These are phyloP conservation scores for Oryzias curvinotus DNA, from an alignment of 2,113 vertebrate genomes.

Conservation along the genomic window DNA sequence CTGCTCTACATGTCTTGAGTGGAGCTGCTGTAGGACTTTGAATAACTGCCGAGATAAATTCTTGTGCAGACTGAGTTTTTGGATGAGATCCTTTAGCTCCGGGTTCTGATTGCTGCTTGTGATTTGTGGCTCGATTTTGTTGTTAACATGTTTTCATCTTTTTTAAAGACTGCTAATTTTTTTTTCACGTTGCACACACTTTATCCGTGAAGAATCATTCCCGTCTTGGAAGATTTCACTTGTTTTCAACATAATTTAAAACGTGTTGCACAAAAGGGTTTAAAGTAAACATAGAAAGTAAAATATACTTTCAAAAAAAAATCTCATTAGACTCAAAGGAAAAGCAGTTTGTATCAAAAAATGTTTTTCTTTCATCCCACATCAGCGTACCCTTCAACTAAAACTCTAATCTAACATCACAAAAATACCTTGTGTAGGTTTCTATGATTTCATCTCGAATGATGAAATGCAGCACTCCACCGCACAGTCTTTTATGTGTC, in stretches of 20 bases:
- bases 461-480: slow-evolving; percentile 61
- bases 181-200: slow-evolving; percentile 10
- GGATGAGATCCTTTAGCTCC: slow-evolving; percentile 56
- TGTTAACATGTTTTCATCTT: slow-evolving; percentile 37
- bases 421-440: slow-evolving; percentile 51
- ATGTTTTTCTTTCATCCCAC: neutral
- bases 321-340: slow-evolving; percentile 51
- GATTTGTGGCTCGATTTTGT: slow-evolving; percentile 44
- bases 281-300: slow-evolving; percentile 24
- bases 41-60: slow-evolving; percentile 62
- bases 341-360: slow-evolving; percentile 53
- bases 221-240: slow-evolving; percentile 25
- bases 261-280: slow-evolving; percentile 25
- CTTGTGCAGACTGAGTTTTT: slow-evolving; percentile 43
- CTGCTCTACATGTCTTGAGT: slow-evolving; percentile 46
- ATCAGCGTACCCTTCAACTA: slow-evolving; percentile 33
- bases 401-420: slow-evolving; percentile 68
- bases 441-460: slow-evolving; percentile 30
- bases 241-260: slow-evolving; percentile 38
- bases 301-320: slow-evolving; percentile 59
- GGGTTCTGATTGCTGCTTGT: slow-evolving; percentile 65
- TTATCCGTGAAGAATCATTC: slow-evolving; percentile 38
- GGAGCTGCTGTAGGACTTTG: slow-evolving; percentile 47
- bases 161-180: slow-evolving; percentile 4
- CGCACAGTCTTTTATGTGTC: slow-evolving; percentile 46